A percentile compares a stretch with the other conserved stretches of the same genome.
These are phyloP conservation scores for Bombus affinis DNA, from an alignment of 1,140 invertebrate species.

Conservation along the genomic window DNA sequence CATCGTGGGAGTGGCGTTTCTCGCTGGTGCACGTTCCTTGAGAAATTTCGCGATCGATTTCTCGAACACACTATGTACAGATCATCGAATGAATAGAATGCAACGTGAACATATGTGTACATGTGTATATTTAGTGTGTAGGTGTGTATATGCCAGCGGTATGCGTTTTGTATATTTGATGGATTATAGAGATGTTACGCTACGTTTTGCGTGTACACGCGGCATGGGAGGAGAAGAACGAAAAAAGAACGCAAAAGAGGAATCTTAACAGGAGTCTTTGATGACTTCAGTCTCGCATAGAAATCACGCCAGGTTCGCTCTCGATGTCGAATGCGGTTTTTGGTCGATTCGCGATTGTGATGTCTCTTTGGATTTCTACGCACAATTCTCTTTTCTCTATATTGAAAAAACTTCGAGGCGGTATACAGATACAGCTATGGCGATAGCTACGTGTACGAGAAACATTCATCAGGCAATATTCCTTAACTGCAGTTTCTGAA, in stretches of 20 bases:
- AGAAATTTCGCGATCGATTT: slow-evolving; percentile 13
- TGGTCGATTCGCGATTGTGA: not conserved
- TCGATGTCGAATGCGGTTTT: not conserved
- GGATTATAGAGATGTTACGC: not conserved
- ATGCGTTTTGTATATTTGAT: not conserved
- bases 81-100: not conserved
- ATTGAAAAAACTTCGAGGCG: slow-evolving; percentile 11
- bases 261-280: not conserved
- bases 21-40: slow-evolving; percentile 1
- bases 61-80: slow-evolving; percentile 19
- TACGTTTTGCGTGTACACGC: slow-evolving; percentile 12
- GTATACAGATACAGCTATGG: slow-evolving; percentile 26
- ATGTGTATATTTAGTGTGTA: not conserved
- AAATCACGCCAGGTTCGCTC: not conserved
- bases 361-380: slow-evolving; percentile 8
- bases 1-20: not conserved
- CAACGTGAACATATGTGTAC: not conserved
- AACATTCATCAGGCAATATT: slow-evolving; percentile 39
- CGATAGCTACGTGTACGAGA: slow-evolving; percentile 42
- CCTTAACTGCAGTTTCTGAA: slow-evolving; percentile 36
- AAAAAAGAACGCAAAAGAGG: not conserved
- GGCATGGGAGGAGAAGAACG: not conserved
- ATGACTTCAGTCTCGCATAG: slow-evolving; percentile 35
- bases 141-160: not conserved
- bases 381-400: slow-evolving; percentile 3